These are phyloP conservation scores for Euura lappo DNA, from an alignment of 1,140 invertebrate species.

Conservation along the genomic window DNA sequence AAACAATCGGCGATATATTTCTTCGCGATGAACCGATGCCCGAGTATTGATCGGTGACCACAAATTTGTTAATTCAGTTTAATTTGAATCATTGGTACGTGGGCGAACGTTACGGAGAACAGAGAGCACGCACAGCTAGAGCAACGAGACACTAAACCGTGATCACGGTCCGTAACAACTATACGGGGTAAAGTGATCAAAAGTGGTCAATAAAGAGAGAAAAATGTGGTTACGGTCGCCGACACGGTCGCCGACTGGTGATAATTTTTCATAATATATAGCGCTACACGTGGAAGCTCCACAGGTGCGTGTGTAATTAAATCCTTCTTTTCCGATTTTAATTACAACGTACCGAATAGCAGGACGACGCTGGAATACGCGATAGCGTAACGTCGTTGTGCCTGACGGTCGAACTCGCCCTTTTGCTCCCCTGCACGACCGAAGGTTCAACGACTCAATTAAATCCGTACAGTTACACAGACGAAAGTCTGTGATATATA, in stretches of 20 bases:
- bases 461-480: not conserved
- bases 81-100: not conserved
- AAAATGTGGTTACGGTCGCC: not conserved
- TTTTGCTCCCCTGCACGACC: not conserved
- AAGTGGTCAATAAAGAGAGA: not conserved
- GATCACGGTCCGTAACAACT: not conserved
- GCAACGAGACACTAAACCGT: not conserved
- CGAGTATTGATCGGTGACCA: not conserved
- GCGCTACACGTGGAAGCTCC: not conserved
- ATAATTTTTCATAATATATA: too few relatives aligned
- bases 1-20: too few relatives aligned
- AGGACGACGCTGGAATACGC: not conserved
- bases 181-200: not conserved
- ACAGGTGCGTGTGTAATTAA: not conserved
- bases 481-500: too few relatives aligned
- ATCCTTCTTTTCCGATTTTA: not conserved
- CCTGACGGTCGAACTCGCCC: not conserved
- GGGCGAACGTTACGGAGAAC: not conserved
- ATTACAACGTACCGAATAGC: not conserved
- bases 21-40: too few relatives aligned
- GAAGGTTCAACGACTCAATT: constrained; percentile 7
- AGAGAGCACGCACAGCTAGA: not conserved
- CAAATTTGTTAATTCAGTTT: not conserved
- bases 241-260: not conserved
- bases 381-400: not conserved